Percentiles rank a stretch among this genome's conserved stretches.
phyloP scores from a whole-genome alignment of 2,888 invertebrate species.

The Hemaris fuciformis region DNA sequence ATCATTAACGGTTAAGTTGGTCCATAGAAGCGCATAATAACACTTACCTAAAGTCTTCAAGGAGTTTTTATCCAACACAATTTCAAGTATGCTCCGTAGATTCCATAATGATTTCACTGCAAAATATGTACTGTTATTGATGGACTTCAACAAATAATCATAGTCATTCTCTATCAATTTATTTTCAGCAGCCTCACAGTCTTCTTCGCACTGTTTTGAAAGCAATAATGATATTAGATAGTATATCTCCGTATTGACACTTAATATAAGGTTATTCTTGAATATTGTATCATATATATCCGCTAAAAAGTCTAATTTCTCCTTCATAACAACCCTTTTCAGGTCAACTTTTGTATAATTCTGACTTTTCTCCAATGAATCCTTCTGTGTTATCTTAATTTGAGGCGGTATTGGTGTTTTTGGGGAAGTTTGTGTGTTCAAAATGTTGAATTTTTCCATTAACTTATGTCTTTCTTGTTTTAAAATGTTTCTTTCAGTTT shows the following conservation, averaged over 20 bases:
- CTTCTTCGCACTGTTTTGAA: constrained; percentile 68
- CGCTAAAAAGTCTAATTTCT: constrained; percentile 79
- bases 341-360: constrained; percentile 63
- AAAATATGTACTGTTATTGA: constrained; percentile 90
- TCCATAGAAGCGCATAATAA: neutral
- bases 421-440: constrained; percentile 53
- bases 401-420: constrained; percentile 48
- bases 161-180: constrained; percentile 42
- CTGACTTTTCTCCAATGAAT: constrained; percentile 42
- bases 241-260: constrained; percentile 85
- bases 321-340: constrained; percentile 69
- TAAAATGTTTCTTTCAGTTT: constrained; percentile 65
- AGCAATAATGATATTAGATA: constrained; percentile 85
- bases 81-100: constrained; percentile 78
- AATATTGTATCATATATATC: constrained; percentile 82
- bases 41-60: constrained; percentile 71
- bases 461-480: constrained; percentile 71
- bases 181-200: constrained; percentile 43
- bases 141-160: constrained; percentile 64
- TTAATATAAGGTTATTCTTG: constrained; percentile 83
- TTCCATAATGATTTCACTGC: constrained; percentile 84
- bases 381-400: constrained; percentile 58
- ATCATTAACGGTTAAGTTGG: too few species aligned
- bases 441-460: constrained; percentile 72
- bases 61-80: constrained; percentile 83